These are phyloP conservation scores for Anguilla japonica DNA, from an alignment of 2,113 vertebrate genomes.

Conservation along the genomic window DNA sequence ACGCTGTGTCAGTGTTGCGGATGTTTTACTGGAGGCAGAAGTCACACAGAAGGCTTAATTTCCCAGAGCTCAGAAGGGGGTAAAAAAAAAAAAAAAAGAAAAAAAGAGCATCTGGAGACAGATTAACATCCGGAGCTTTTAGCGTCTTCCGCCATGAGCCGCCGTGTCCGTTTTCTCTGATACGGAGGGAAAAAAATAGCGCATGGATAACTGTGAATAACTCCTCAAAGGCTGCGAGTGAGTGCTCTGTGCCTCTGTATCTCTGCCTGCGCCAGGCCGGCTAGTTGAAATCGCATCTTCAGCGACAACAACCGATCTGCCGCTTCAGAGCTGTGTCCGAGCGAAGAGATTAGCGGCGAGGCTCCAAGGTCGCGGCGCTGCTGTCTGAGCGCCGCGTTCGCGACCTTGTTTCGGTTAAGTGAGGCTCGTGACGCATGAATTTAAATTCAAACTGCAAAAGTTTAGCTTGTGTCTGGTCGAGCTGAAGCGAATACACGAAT, in stretches of 20 bases:
- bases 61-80: background rate
- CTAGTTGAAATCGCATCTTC: conserved; percentile 20
- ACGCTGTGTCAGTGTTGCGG: background rate
- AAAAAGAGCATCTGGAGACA: background rate
- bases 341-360: conserved; percentile 9
- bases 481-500: background rate
- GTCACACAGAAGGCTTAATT: background rate
- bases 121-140: background rate
- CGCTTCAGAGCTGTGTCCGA: conserved; percentile 25
- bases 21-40: background rate
- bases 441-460: background rate
- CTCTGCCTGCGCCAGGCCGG: background rate
- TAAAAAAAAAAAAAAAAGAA: background rate
- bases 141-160: background rate
- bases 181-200: background rate
- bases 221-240: conserved; percentile 18
- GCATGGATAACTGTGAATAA: background rate
- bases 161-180: background rate
- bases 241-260: conserved; percentile 6
- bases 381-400: background rate
- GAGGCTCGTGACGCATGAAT: background rate
- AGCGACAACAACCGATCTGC: background rate
- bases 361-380: conserved; percentile 20
- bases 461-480: background rate
- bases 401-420: background rate